Evolutionary conservation across 2,113 vertebrate species (phyloP).

Genomic region (Gadus chalcogrammus): DNA sequence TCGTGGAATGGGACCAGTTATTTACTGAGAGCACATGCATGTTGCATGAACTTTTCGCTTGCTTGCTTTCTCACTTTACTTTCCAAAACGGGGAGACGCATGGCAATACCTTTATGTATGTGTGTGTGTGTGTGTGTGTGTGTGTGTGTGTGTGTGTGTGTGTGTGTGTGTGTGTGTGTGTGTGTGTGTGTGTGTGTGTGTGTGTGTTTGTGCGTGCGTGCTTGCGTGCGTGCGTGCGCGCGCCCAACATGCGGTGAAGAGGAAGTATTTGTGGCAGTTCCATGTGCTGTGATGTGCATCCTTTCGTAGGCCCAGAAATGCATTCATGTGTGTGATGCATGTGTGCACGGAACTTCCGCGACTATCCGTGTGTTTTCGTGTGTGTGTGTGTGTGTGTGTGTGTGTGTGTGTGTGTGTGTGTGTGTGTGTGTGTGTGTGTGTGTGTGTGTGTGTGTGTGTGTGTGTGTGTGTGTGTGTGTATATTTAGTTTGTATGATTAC

Average conservation of each 20-base stretch:
- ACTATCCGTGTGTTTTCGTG: conserved; percentile 3
- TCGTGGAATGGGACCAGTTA: background rate
- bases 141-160: background rate
- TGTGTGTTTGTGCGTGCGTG: background rate
- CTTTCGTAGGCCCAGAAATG: conserved; percentile 1
- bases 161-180: conserved; percentile 7
- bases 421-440: conserved; percentile 11
- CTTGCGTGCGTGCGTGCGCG: background rate
- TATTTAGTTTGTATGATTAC: too few species aligned
- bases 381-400: conserved; percentile 9
- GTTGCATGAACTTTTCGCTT: background rate
- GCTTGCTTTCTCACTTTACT: background rate
- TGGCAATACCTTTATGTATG: background rate
- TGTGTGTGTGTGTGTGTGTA: conserved; percentile 10
- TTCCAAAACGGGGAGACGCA: background rate
- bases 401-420: conserved; percentile 5
- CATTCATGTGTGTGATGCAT: conserved; percentile 35
- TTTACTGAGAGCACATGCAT: background rate
- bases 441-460: conserved; percentile 8
- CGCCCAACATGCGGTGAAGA: too few species aligned
- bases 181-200: background rate
- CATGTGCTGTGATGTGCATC: conserved; percentile 15
- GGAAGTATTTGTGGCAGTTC: conserved; percentile 9
- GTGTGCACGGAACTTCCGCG: conserved; percentile 21
- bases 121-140: background rate